Evolutionary conservation across 1,140 invertebrate genomes (phyloP).

Genomic region (Hyposmocoma kahamanoa): DNA sequence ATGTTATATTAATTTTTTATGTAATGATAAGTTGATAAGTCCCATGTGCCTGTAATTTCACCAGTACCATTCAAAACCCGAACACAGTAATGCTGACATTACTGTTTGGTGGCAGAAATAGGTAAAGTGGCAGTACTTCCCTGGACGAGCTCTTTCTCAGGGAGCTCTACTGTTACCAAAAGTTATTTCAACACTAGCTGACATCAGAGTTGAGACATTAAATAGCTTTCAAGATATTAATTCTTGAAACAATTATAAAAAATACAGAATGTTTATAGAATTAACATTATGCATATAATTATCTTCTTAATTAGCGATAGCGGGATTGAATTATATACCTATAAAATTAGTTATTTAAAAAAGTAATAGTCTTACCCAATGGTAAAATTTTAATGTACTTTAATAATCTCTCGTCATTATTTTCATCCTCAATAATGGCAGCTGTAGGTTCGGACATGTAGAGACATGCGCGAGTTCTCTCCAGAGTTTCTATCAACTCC

Average conservation of each 20-base stretch:
- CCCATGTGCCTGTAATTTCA: too few relatives aligned
- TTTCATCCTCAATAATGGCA: constrained; percentile 48
- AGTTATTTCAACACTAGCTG: too few relatives aligned
- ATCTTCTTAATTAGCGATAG: neutral
- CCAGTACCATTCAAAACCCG: too few relatives aligned
- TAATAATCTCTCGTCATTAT: constrained; percentile 16
- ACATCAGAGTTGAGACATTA: too few relatives aligned
- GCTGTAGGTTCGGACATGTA: constrained; percentile 65
- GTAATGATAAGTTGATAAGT: too few relatives aligned
- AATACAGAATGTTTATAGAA: neutral
- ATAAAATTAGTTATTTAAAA: neutral
- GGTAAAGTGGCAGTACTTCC: too few relatives aligned
- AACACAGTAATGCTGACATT: too few relatives aligned
- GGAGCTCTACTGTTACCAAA: too few relatives aligned
- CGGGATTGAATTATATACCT: neutral
- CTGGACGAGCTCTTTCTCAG: too few relatives aligned
- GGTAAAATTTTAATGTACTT: constrained; percentile 25
- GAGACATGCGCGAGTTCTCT: constrained; percentile 39
- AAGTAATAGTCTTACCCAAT: constrained; percentile 33
- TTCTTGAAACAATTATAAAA: neutral
- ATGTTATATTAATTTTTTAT: too few relatives aligned
- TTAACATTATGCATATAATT: neutral
- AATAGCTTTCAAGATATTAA: neutral
- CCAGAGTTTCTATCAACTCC: constrained; percentile 27
- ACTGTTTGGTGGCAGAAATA: too few relatives aligned